Conservation (phyloP, 1,140 invertebrate genomes). For the Heliconius melpomene region DNA sequence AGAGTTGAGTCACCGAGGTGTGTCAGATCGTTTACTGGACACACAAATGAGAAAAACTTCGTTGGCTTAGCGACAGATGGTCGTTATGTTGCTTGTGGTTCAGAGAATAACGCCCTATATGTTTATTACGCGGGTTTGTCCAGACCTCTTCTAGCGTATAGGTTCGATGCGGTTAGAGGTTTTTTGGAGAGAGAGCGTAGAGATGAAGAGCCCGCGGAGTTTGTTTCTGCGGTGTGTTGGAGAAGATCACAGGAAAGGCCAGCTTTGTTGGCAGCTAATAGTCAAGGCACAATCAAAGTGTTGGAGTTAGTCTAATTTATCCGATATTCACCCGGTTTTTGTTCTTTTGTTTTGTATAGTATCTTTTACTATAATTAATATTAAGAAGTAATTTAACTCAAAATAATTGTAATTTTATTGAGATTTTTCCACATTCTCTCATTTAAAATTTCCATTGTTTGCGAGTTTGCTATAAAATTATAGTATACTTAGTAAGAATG, state of each 20-base stretch:
- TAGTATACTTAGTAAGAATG: neutral
- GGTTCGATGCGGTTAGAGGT: slow-evolving; percentile 92
- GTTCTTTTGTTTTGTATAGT: neutral
- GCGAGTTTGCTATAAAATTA: neutral
- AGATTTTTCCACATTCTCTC: neutral
- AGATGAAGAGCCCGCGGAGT: slow-evolving; percentile 94
- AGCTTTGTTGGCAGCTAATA: slow-evolving; percentile 96
- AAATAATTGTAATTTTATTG: neutral
- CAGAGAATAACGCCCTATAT: slow-evolving; percentile 97
- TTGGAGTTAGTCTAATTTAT: slow-evolving; percentile 84
- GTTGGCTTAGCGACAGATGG: slow-evolving; percentile 97
- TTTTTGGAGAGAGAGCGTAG: slow-evolving; percentile 88
- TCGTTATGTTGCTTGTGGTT: slow-evolving; percentile 96
- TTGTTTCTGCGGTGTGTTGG: slow-evolving; percentile 98
- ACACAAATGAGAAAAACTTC: slow-evolving; percentile 98
- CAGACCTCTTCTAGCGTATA: slow-evolving; percentile 93
- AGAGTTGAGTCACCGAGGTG: slow-evolving; percentile 90
- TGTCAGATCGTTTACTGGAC: slow-evolving; percentile 94
- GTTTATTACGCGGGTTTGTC: slow-evolving; percentile 96
- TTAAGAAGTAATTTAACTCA: neutral
- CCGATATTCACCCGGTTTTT: neutral
- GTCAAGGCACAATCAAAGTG: slow-evolving; percentile 96
- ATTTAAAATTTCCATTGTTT: neutral
- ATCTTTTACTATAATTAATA: no score
- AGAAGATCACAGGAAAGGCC: slow-evolving; percentile 85